Conservation (phyloP, 2,888 invertebrate species). For the Stramonita haemastoma region DNA sequence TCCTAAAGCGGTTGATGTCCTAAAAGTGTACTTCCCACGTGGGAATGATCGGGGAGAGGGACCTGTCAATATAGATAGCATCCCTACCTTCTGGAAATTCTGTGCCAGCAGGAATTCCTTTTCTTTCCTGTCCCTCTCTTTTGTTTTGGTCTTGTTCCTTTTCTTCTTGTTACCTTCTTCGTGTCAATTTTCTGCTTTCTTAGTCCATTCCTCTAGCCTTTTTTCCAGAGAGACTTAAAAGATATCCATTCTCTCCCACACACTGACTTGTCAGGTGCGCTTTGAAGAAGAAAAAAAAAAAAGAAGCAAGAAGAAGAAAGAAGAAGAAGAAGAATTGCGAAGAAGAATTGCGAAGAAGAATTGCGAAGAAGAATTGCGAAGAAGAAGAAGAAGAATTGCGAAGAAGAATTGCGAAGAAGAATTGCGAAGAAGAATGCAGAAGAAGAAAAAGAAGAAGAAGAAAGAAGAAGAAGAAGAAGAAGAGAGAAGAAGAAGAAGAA, state of each 20-base stretch:
- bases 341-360: too few relatives aligned
- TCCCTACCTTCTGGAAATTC: not conserved
- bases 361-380: too few relatives aligned
- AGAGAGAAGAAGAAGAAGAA: too few relatives aligned
- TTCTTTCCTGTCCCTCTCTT: not conserved
- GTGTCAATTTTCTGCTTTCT: not conserved
- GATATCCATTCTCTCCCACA: too few relatives aligned
- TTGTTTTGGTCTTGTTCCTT: not conserved
- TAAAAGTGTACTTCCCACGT: not conserved
- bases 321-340: too few relatives aligned
- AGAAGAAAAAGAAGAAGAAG: too few relatives aligned
- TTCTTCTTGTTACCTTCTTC: not conserved
- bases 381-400: too few relatives aligned
- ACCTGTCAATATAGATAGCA: not conserved
- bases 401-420: too few relatives aligned
- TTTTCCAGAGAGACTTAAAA: not conserved
- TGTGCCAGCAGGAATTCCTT: not conserved
- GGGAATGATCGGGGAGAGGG: not conserved
- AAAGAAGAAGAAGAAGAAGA: too few relatives aligned
- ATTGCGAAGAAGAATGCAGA: too few relatives aligned
- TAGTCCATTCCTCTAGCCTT: not conserved
- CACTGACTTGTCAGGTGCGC: not conserved
- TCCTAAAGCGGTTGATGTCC: not conserved
- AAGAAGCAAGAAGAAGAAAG: too few relatives aligned
- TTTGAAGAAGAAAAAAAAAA: too few relatives aligned